phyloP scores from a whole-genome alignment of 2,888 invertebrate genomes.

The Mythimna vitellina region DNA sequence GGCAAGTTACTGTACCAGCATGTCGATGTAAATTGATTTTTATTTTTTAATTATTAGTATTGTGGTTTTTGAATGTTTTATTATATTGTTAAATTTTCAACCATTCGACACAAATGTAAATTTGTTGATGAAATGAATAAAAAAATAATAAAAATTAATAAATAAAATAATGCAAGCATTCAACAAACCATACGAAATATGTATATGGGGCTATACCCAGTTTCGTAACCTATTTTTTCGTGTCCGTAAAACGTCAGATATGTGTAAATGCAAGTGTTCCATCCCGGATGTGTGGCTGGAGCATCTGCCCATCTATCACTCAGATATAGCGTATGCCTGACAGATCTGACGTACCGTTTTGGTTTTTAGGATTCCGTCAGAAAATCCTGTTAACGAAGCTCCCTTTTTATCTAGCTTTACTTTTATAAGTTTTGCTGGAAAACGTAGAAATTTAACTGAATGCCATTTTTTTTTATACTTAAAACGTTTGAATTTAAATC shows the following conservation, averaged over 20 bases:
- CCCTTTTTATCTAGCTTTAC: constrained; percentile 25
- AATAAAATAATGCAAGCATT: not conserved
- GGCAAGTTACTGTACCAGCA: too few species aligned
- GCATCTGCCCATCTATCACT: constrained; percentile 81
- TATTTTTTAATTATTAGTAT: too few species aligned
- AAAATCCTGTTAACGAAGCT: constrained; percentile 49
- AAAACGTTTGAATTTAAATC: not conserved
- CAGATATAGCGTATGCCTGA: constrained; percentile 75
- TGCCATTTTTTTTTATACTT: not conserved
- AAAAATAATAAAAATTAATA: too few species aligned
- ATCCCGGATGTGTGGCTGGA: constrained; percentile 65
- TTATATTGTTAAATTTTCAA: too few species aligned
- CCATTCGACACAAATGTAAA: too few species aligned
- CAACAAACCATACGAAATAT: not conserved
- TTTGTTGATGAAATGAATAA: too few species aligned
- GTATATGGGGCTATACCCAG: too few species aligned
- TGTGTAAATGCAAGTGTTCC: constrained; percentile 70
- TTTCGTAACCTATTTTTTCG: constrained; percentile 34
- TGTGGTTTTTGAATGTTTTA: too few species aligned
- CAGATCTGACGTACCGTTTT: constrained; percentile 55
- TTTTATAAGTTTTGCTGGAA: not conserved
- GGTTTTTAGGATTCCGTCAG: constrained; percentile 58
- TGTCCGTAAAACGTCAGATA: constrained; percentile 61
- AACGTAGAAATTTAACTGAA: not conserved
- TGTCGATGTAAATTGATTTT: too few species aligned